phyloP scores from a whole-genome alignment of 2,888 invertebrate genomes.

The Brachyptera putata region DNA sequence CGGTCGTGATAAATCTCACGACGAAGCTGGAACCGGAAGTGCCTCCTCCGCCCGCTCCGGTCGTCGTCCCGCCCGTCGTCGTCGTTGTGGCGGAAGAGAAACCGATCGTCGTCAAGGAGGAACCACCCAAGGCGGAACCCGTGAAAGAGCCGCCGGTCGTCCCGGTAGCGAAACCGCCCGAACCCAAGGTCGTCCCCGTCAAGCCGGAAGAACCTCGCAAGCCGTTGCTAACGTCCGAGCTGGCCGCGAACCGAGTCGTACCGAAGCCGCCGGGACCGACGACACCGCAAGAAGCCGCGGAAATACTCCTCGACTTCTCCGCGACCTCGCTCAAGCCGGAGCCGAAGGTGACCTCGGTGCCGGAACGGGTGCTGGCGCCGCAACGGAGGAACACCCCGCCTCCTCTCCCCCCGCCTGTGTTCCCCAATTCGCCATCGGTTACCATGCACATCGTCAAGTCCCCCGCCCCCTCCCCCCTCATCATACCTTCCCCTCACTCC shows the following conservation, averaged over 20 bases:
- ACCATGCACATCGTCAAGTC: conserved; percentile 69
- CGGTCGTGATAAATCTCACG: not conserved
- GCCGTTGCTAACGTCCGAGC: conserved; percentile 4
- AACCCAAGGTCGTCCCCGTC: not conserved
- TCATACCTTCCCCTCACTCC: conserved; percentile 62
- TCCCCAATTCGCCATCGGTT: conserved; percentile 62
- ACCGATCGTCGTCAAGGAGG: not conserved
- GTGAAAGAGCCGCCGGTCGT: not conserved
- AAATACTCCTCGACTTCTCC: conserved; percentile 63
- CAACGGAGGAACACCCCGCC: conserved; percentile 45
- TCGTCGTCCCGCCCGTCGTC: not conserved
- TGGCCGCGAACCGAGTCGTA: not conserved
- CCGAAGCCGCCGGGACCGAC: conserved; percentile 37
- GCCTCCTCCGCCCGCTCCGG: not conserved
- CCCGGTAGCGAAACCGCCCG: not conserved
- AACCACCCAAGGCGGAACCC: not conserved
- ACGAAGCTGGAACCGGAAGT: not conserved
- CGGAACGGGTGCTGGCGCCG: no score
- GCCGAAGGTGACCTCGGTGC: conserved; percentile 18
- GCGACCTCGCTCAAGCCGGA: conserved; percentile 53
- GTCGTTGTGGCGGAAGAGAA: not conserved
- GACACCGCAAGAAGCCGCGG: conserved; percentile 58
- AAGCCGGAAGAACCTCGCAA: conserved; percentile 15
- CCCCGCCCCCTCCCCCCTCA: conserved; percentile 49
- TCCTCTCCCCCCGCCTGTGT: conserved; percentile 44